These are phyloP conservation scores for Acleris cristana DNA, from an alignment of 2,888 invertebrate genomes.

Conservation along the genomic window DNA sequence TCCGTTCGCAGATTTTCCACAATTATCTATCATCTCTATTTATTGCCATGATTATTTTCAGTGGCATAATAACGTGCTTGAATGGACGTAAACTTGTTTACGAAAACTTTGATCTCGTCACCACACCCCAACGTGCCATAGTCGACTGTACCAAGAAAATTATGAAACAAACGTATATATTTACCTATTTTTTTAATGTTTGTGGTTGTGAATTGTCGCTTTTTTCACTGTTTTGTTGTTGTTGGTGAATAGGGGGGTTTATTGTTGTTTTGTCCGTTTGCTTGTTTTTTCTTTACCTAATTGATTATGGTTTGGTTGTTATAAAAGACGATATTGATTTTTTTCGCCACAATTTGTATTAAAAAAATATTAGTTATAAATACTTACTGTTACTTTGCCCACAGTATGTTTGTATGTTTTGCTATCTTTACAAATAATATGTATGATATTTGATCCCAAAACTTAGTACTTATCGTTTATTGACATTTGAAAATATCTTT, in stretches of 20 bases:
- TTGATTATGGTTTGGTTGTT: no score
- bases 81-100: slow-evolving; percentile 16
- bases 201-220: not conserved
- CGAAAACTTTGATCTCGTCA: slow-evolving; percentile 25
- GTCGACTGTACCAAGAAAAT: slow-evolving; percentile 13
- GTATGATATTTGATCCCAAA: no score
- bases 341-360: not conserved
- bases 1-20: no score
- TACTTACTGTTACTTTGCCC: no score
- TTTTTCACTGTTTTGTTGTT: not conserved
- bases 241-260: slow-evolving; percentile 1
- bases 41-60: slow-evolving; percentile 22
- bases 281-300: not conserved
- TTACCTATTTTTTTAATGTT: not conserved
- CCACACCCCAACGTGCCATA: slow-evolving; percentile 14
- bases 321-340: not conserved
- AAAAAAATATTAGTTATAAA: no score
- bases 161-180: slow-evolving; percentile 20
- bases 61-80: slow-evolving; percentile 19
- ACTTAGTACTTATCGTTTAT: no score
- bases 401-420: no score
- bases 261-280: slow-evolving; percentile 9
- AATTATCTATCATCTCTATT: not conserved
- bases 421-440: no score
- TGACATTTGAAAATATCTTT: not conserved